These are phyloP conservation scores for Threskiornis aethiopicus DNA, from an alignment of 2,797 vertebrate genomes.

Conservation along the genomic window DNA sequence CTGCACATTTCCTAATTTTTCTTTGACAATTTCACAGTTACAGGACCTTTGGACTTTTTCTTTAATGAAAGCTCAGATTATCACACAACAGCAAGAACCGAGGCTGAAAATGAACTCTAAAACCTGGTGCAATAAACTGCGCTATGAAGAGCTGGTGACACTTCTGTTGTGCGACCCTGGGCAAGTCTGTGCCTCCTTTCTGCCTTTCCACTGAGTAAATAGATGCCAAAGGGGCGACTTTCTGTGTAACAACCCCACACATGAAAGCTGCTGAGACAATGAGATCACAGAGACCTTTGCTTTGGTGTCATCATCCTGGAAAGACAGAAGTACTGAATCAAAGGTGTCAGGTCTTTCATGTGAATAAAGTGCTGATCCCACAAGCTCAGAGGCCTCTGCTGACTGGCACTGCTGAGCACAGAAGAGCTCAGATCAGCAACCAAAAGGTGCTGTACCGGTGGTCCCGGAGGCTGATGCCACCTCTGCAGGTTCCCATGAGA, in stretches of 20 bases:
- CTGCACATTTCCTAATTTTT: background rate
- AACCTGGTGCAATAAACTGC: background rate
- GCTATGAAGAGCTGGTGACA: background rate
- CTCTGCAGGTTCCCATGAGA: constrained; percentile 1
- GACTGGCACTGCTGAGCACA: background rate
- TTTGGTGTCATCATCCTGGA: constrained; percentile 61
- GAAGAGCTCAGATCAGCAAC: constrained; percentile 17
- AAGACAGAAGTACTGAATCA: constrained; percentile 45
- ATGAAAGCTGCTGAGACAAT: constrained; percentile 51
- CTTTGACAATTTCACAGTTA: background rate
- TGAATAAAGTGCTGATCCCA: constrained; percentile 52
- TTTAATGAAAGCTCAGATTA: background rate
- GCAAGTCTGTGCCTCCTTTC: background rate
- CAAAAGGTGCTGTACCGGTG: constrained; percentile 12
- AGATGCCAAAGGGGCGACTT: background rate
- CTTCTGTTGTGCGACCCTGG: background rate
- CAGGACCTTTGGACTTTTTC: background rate
- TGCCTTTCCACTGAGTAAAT: constrained; percentile 24
- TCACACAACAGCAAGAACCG: background rate
- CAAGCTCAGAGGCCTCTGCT: constrained; percentile 23
- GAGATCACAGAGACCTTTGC: constrained; percentile 57
- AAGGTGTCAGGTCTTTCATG: constrained; percentile 45
- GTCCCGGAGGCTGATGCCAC: background rate
- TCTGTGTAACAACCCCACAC: constrained; percentile 4
- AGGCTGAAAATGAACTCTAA: background rate